Conservation (phyloP, 2,797 vertebrate genomes). For the Clamator glandarius region DNA sequence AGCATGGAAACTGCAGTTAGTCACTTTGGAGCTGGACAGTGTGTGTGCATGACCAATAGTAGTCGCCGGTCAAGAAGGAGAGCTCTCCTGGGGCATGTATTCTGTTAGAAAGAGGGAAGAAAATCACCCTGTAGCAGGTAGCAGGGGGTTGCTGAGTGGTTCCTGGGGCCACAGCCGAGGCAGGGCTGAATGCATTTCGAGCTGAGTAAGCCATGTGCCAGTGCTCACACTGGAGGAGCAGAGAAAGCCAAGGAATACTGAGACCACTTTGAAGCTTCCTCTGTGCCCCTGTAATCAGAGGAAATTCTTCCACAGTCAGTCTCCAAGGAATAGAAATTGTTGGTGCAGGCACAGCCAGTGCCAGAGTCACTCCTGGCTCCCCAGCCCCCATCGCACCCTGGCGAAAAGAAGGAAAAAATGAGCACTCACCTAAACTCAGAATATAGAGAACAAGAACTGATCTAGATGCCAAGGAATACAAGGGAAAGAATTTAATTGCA, state of each 20-base stretch:
- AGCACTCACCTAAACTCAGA: background rate
- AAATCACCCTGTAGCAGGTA: background rate
- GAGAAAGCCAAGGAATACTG: background rate
- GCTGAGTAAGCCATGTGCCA: background rate
- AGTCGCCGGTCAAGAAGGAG: background rate
- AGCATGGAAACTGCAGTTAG: background rate
- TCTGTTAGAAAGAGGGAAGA: background rate
- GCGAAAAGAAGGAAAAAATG: background rate
- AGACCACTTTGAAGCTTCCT: background rate
- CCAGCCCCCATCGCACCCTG: background rate
- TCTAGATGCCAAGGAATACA: background rate
- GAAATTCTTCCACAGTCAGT: background rate
- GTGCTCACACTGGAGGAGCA: rapidly evolving
- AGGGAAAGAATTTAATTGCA: background rate
- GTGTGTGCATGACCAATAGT: background rate
- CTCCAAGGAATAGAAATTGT: background rate
- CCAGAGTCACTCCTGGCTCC: background rate
- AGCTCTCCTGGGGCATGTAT: background rate
- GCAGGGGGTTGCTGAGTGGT: background rate
- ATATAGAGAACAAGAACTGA: background rate
- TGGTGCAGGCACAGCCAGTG: background rate
- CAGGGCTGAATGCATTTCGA: background rate
- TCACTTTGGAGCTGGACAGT: background rate
- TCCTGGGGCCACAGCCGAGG: background rate
- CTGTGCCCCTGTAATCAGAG: background rate